A percentile compares a stretch with the other conserved stretches of the same genome.
Evolutionary conservation across 2,888 invertebrate genomes (phyloP).

Genomic region (Heteromurus nitidus): DNA sequence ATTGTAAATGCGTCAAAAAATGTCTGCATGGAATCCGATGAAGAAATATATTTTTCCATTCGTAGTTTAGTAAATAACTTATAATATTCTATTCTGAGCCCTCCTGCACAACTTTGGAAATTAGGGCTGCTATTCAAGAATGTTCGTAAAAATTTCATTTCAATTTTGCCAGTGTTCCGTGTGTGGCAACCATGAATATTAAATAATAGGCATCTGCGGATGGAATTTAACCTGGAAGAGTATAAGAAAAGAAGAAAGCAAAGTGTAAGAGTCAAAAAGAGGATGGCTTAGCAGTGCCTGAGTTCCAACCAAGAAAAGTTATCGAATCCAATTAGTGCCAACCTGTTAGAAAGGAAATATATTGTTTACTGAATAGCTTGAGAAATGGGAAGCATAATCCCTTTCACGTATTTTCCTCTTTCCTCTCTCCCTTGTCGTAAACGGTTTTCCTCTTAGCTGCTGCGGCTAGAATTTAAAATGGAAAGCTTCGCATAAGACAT

Average conservation of each 20-base stretch:
- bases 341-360: constrained; percentile 50
- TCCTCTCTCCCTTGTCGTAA: background rate
- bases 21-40: no score
- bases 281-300: background rate
- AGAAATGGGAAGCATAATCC: constrained; percentile 25
- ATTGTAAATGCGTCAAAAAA: no score
- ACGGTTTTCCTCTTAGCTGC: constrained; percentile 11
- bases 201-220: no score
- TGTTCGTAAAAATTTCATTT: no score
- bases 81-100: no score
- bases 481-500: no score
- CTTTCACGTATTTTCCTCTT: constrained; percentile 3
- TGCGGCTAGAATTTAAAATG: constrained; percentile 7
- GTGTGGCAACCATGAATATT: no score
- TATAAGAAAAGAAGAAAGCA: background rate
- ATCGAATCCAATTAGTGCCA: constrained; percentile 57
- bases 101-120: no score
- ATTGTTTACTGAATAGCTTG: constrained; percentile 34
- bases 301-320: constrained; percentile 20
- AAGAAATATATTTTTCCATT: no score
- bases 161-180: no score
- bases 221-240: background rate
- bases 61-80: no score
- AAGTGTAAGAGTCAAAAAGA: background rate
- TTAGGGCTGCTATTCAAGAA: no score